Base-by-base conservation (phyloP, 2,888 invertebrate genomes). In the Ochropacha duplaris region DNA sequence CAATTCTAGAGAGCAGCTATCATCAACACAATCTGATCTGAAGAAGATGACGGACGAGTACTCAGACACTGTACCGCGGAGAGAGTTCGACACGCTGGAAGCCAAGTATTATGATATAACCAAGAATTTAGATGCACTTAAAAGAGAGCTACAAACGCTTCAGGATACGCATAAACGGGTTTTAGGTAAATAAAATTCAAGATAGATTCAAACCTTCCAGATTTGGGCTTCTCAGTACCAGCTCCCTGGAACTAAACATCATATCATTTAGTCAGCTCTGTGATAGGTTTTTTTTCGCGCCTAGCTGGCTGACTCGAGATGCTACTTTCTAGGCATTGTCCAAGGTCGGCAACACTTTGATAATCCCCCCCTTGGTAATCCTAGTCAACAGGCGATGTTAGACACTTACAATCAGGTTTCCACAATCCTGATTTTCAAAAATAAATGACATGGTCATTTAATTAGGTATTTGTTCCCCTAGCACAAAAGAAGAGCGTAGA, bases 11-110 rank as follows among this genome's bases (percentile, higher is more conserved):
- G 90, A 92, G 58, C 90, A 88, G 59, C 69, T 93, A 4, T 80
- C 92, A 1, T 62, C 74, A 44, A 86, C 90, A 0, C 91, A 92
- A 60, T 75, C 71, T 0, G 81, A 90, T 44, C 68, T 92, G 3
- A 87, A 80, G 57, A 84, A 78, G 58, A 87, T 87, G 81, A 78
- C 74, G 0, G 93, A 92, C 2, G 88, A 91, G 60, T 93, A 92
- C 65, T 76, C 87, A 0, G 91, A 90, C 49, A 87, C 88, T 0
- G 91, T 93, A 1, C 93, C 93, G 1, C 82, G 85, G n/a, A 76
- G 90, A 0, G 83, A 90, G 49, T 81, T 82, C 65, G 93, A 93
- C 55, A 57, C 61, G 2, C 68, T 93, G 44, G 86, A 88, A 44
- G 70, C 84, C 1, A 81, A 82, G 58, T 68, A 81, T 56, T 59